Evolutionary conservation across 2,113 vertebrate species (phyloP), one percentile per base, ranked within the genome.

Genomic region (Myotis brandtii): DNA sequence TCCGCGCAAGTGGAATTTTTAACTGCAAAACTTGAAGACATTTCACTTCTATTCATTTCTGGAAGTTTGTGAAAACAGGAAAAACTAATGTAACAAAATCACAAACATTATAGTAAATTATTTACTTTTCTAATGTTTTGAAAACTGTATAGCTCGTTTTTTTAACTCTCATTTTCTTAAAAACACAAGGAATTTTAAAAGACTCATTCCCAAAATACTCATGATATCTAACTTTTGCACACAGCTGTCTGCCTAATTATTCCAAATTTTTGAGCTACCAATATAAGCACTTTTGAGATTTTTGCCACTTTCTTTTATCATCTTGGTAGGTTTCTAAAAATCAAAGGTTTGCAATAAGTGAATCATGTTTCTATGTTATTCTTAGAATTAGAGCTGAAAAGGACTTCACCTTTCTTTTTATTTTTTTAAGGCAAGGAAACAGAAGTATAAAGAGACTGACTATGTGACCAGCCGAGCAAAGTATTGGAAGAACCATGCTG

Each of bases 1-100:
- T 37, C 37, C 2, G 37, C 37, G 5, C 37, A 95, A 76, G 59
- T 84, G 30, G 27, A 70, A 81, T 85, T 84, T 72, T 88, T 89
- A 79, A 52, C 20, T 85, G 21, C 17, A 89, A 95, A 93, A 81
- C 12, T 84, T 73, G 34, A 88, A 91, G 80, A 54, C 46, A 77
- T 62, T 96, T 64, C 40, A 80, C 37, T 84, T 34, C n/a, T 70
- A 81, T 46, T 89, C 43, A 54, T 70, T 80, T 75, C 52, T 73
- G n/a, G 25, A 25, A 85, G 20, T 83, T 76, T 86, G 37, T 79
- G 50, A 93, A 95, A 88, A 18, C 46, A 94, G 30, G 18, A 52
- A 82, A 94, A 82, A 43, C n/a, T 50, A 93, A 73, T 59, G 52
- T 77, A 95, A 79, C 77, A 62, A 97, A 95, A 92, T 6, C 30